Evolutionary conservation across 2,888 invertebrate genomes (phyloP).

Genomic region (Drosophila maculinotata): DNA sequence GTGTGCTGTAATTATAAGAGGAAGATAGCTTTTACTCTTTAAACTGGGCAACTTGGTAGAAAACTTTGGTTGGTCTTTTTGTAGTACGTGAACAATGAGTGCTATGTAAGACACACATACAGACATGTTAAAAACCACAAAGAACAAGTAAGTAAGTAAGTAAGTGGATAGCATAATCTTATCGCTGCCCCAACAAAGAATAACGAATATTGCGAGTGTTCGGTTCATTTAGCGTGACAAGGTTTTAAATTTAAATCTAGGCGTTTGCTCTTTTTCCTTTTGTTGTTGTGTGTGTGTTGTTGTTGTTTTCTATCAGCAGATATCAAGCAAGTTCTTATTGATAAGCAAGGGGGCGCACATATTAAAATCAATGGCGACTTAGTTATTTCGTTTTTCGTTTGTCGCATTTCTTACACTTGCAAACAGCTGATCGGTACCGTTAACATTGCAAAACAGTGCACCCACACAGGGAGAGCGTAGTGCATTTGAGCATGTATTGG

Average conservation of each 20-base stretch:
- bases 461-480: not conserved
- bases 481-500: no score
- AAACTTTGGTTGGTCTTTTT: no score
- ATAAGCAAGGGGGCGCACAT: slow-evolving; percentile 30
- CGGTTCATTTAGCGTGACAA: slow-evolving; percentile 20
- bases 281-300: not conserved
- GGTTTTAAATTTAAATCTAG: slow-evolving; percentile 45
- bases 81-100: not conserved
- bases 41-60: no score
- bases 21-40: no score
- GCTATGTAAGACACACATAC: not conserved
- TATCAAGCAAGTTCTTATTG: slow-evolving; percentile 36
- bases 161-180: slow-evolving; percentile 24
- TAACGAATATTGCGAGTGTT: slow-evolving; percentile 2
- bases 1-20: no score
- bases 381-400: slow-evolving; percentile 6
- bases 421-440: slow-evolving; percentile 37
- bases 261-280: not conserved
- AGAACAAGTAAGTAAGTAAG: not conserved
- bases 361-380: slow-evolving; percentile 22
- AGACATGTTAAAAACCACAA: slow-evolving; percentile 3
- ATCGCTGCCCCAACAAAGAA: slow-evolving; percentile 11
- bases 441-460: not conserved
- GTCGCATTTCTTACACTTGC: not conserved
- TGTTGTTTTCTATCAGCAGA: slow-evolving; percentile 39